Conservation (phyloP, 2,797 vertebrate genomes). For the Pantherophis vulpinus region DNA sequence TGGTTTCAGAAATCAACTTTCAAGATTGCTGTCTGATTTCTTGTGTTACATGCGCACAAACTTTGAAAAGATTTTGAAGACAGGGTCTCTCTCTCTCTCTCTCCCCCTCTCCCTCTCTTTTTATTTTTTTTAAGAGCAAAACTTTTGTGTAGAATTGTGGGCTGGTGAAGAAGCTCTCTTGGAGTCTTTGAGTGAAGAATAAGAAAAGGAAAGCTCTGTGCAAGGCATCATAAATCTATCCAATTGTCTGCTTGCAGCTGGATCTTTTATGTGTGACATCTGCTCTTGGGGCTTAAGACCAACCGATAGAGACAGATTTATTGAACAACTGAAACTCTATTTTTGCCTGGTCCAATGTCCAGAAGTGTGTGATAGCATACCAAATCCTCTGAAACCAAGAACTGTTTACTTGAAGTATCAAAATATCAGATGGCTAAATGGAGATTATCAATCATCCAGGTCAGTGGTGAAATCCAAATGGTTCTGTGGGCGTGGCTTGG, state of each 20-base stretch:
- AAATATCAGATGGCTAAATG: neutral
- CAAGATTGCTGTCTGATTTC: slow-evolving; percentile 61
- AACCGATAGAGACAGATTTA: slow-evolving; percentile 6
- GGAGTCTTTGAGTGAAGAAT: slow-evolving; percentile 14
- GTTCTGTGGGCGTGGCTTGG: no score
- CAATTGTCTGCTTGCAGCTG: slow-evolving; percentile 30
- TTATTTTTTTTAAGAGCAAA: slow-evolving; percentile 39
- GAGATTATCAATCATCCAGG: neutral
- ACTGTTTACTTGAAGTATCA: neutral
- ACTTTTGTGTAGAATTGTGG: slow-evolving; percentile 58
- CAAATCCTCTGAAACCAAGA: neutral
- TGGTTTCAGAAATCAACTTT: slow-evolving; percentile 71
- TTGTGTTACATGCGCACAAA: slow-evolving; percentile 14
- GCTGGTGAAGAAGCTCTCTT: slow-evolving; percentile 42
- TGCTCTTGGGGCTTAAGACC: slow-evolving; percentile 40
- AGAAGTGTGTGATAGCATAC: neutral
- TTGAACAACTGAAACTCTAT: neutral
- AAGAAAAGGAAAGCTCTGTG: slow-evolving; percentile 2
- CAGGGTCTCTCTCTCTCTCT: slow-evolving; percentile 32
- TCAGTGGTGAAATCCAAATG: neutral
- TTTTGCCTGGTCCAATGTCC: slow-evolving; percentile 4
- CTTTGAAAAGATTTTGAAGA: slow-evolving; percentile 69
- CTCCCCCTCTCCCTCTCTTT: no score
- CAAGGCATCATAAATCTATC: neutral
- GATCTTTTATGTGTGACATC: slow-evolving; percentile 7